Percentiles rank a stretch among this genome's conserved stretches.
These are phyloP conservation scores for Scrobipalpa atriplicella DNA, from an alignment of 2,888 invertebrate genomes.

Conservation along the genomic window DNA sequence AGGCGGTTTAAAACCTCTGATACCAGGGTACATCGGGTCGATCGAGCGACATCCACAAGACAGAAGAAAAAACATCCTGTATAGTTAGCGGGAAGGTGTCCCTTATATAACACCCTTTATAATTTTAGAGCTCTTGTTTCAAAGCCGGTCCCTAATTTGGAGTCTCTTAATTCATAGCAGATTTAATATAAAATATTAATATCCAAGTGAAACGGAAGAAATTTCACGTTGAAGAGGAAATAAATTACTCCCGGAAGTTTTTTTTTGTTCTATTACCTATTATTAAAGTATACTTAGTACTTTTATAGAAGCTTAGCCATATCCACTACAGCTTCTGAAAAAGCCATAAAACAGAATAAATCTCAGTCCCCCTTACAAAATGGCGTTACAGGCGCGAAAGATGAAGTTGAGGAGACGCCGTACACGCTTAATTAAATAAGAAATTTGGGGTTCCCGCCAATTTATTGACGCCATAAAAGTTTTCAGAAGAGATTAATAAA, in stretches of 20 bases:
- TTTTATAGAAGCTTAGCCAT: too few species aligned
- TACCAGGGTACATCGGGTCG: too few species aligned
- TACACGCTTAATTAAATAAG: slow-evolving; percentile 15
- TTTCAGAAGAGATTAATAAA: slow-evolving; percentile 3
- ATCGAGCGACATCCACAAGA: too few species aligned
- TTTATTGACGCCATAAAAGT: slow-evolving; percentile 9
- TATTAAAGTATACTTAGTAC: too few species aligned
- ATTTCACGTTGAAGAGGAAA: background rate
- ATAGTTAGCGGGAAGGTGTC: too few species aligned
- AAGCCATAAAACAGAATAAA: slow-evolving; percentile 11
- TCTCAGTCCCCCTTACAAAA: slow-evolving; percentile 1
- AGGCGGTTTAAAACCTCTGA: too few species aligned
- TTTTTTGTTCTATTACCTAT: too few species aligned
- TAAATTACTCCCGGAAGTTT: too few species aligned
- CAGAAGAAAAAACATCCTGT: too few species aligned
- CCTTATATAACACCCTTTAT: background rate
- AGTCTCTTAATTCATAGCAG: background rate
- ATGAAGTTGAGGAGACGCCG: slow-evolving; percentile 2
- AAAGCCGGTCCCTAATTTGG: slow-evolving; percentile 11
- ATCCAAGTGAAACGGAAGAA: background rate
- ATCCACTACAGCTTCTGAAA: background rate
- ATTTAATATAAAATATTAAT: background rate
- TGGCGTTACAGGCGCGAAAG: slow-evolving; percentile 3
- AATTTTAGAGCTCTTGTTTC: slow-evolving; percentile 6
- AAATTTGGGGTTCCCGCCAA: slow-evolving; percentile 5